Evolutionary conservation across 1,140 invertebrate species (phyloP).

Genomic region (Papilio dardanus): DNA sequence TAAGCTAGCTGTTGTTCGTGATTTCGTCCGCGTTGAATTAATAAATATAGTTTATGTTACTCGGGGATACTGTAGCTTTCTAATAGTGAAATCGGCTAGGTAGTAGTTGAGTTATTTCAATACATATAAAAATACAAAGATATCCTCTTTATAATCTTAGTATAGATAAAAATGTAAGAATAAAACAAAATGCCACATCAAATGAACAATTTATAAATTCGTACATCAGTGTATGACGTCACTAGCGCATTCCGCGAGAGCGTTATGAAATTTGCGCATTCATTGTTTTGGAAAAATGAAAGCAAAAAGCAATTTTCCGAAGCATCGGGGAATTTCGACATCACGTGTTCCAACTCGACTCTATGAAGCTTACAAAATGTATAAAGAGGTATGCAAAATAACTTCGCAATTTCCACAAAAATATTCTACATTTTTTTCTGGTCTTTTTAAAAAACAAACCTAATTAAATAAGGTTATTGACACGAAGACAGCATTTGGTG

Average conservation of each 20-base stretch:
- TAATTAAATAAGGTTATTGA: too few species aligned
- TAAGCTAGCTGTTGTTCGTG: too few species aligned
- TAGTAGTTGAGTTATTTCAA: too few species aligned
- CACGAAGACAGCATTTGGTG: too few species aligned
- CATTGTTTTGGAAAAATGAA: constrained; percentile 27
- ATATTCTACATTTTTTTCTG: neutral
- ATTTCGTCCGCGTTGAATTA: too few species aligned
- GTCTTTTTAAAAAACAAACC: neutral
- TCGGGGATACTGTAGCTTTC: too few species aligned
- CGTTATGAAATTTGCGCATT: constrained; percentile 26
- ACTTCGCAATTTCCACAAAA: neutral
- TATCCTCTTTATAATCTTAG: too few species aligned
- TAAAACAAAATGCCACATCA: neutral
- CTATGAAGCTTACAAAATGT: constrained; percentile 11
- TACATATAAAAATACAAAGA: too few species aligned
- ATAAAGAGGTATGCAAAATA: neutral
- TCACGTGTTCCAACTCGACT: neutral
- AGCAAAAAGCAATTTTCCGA: constrained; percentile 23
- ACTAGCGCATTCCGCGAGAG: constrained; percentile 2
- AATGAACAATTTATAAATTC: neutral
- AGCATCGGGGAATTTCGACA: constrained; percentile 7
- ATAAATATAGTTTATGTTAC: too few species aligned
- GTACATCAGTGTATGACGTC: neutral
- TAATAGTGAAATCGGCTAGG: too few species aligned
- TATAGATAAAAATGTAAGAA: too few species aligned